Evolutionary conservation across 1,140 invertebrate species (phyloP).

Genomic region (Calycopis cecrops): DNA sequence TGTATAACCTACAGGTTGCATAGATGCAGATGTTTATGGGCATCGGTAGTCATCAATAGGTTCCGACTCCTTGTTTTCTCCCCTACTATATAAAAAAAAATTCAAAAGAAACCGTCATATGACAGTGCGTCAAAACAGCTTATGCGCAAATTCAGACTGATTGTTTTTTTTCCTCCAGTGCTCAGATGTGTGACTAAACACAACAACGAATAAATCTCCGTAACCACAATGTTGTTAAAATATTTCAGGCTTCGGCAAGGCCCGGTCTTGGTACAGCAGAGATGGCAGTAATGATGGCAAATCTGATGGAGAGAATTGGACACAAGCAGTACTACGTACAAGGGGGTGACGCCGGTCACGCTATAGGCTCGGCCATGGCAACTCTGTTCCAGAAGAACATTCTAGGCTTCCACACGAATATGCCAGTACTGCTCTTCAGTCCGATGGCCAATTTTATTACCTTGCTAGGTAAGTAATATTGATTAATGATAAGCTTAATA

Average conservation of each 20-base stretch:
- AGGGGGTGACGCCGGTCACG: constrained; percentile 87
- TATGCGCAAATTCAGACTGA: too few relatives aligned
- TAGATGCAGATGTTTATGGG: too few relatives aligned
- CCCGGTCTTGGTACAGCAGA: constrained; percentile 79
- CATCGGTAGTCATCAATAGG: too few relatives aligned
- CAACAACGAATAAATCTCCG: neutral
- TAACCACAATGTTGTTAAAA: neutral
- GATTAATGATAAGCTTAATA: too few relatives aligned
- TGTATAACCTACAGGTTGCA: too few relatives aligned
- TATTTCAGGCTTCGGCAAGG: constrained; percentile 70
- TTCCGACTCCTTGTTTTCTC: too few relatives aligned
- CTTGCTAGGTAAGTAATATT: constrained; percentile 31
- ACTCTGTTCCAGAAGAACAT: constrained; percentile 83
- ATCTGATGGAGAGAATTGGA: constrained; percentile 88
- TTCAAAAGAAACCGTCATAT: too few relatives aligned
- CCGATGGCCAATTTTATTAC: constrained; percentile 27
- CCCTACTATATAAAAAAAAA: too few relatives aligned
- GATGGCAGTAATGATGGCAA: constrained; percentile 84
- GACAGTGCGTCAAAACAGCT: too few relatives aligned
- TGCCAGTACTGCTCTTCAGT: constrained; percentile 35
- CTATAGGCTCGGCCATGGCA: constrained; percentile 78
- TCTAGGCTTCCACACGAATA: constrained; percentile 73
- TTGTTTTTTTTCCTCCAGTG: too few relatives aligned
- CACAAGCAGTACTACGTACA: constrained; percentile 86
- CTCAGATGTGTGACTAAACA: too few relatives aligned